Evolutionary conservation across 2,888 invertebrate species (phyloP), one percentile per base, ranked within the genome.

Genomic region (Scaptomyza reducta): DNA sequence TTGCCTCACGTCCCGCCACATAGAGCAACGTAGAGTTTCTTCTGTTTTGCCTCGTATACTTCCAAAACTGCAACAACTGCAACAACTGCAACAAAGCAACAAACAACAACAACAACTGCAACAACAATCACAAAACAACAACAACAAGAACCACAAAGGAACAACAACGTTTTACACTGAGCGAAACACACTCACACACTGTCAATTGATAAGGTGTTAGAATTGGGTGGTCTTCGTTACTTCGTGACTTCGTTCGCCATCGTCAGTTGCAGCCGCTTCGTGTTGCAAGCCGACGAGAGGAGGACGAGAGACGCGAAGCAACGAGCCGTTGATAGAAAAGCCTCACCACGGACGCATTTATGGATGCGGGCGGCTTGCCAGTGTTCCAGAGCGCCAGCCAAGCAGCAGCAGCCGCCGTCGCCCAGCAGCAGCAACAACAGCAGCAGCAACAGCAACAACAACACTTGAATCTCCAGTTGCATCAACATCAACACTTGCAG

Each of bases 321-420:
- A 81, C 79, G 77, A 82, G 77, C 71, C 79, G 83, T 82, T 83
- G 75, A 64, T 62, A 14, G 22, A 79, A 77, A 77, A 77, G 87
- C 83, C 79, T 78, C 77, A 80, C 82, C 82, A 89, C 81, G 75
- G 87, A 89, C 78, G 89, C 90, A 91, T 91, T 91, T 92, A 92
- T 92, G 92, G 92, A 92, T 92, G 92, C 92, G 88, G 92, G 92
- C 88, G 91, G 92, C 88, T 88, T 92, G 88, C 92, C 92, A 89
- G 92, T 92, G 79, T 92, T 91, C 88, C 91, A 92, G 90, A 92
- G 91, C 91, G 92, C 92, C 92, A 92, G 89, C 89, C 92, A 91
- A 91, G 91, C 91, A 90, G 91, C 92, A 87, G 84, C 82, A 65
- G 84, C 86, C 79, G 87, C 84, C 77, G 88, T 83, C 84, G 88